Conservation (phyloP, 2,113 vertebrate genomes). For the Illadopsis cleaveri region DNA sequence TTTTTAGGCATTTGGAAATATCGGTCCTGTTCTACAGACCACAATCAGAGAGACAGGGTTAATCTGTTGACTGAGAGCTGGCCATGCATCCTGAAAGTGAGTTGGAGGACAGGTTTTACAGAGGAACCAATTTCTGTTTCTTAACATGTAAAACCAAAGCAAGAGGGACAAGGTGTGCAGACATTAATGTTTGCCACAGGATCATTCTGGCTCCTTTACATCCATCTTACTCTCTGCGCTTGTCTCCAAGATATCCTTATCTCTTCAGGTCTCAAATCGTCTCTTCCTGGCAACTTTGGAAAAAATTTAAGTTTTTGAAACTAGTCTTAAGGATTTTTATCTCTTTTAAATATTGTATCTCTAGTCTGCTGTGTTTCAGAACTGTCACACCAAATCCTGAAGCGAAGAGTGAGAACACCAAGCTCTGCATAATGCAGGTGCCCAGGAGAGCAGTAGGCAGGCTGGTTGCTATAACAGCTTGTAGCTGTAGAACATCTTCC, state of each 20-base stretch:
- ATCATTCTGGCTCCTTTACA: neutral
- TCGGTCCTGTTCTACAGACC: neutral
- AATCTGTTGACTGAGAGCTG: neutral
- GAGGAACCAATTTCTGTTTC: neutral
- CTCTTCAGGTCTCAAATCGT: neutral
- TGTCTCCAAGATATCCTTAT: neutral
- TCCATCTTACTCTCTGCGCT: neutral
- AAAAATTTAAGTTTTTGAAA: neutral
- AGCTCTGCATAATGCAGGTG: slow-evolving; percentile 36
- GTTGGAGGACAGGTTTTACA: neutral
- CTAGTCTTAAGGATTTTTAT: neutral
- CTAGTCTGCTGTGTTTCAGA: slow-evolving; percentile 18
- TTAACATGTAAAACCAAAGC: neutral
- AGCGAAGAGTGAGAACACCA: slow-evolving; percentile 8
- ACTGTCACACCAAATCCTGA: slow-evolving; percentile 27
- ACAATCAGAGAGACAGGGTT: neutral
- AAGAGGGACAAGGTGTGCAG: neutral
- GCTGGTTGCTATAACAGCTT: slow-evolving; percentile 53
- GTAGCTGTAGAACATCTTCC: slow-evolving; percentile 47
- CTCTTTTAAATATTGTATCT: neutral
- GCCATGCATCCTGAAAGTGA: neutral
- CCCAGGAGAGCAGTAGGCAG: slow-evolving; percentile 52
- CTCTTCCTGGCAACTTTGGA: neutral
- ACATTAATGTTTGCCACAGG: neutral
- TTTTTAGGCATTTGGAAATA: neutral